Evolutionary conservation across 64 coral and sea anemone species (phyloP).

Genomic region (Stichodactyla helianthus): DNA sequence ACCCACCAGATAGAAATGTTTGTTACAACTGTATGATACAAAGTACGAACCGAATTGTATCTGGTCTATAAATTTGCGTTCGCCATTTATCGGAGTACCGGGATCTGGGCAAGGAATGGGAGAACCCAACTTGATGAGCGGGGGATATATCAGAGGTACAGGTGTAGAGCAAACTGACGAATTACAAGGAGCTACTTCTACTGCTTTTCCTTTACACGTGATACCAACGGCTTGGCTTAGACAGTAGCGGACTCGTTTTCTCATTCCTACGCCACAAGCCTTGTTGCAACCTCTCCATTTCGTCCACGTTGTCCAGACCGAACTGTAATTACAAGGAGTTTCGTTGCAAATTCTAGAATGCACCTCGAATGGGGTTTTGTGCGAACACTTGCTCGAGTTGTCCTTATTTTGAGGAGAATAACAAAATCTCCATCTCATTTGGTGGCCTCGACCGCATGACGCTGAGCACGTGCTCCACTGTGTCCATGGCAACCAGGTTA

Average conservation of each 20-base stretch:
- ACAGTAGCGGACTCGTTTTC: conserved; percentile 59
- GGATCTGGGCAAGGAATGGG: conserved; percentile 73
- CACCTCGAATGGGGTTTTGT: conserved; percentile 33
- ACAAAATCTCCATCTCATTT: conserved; percentile 64
- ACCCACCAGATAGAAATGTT: conserved; percentile 55
- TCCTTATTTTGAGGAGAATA: background rate
- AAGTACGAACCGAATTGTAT: conserved; percentile 59
- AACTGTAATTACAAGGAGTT: conserved; percentile 59
- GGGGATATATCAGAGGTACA: conserved; percentile 33
- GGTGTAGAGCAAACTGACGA: conserved; percentile 32
- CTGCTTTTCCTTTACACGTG: conserved; percentile 64
- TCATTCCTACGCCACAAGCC: conserved; percentile 51
- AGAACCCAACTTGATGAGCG: conserved; percentile 55
- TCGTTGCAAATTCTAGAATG: conserved; percentile 45
- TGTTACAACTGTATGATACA: conserved; percentile 62
- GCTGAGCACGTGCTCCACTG: conserved; percentile 74
- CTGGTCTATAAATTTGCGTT: conserved; percentile 67
- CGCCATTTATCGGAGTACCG: conserved; percentile 62
- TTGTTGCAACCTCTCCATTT: conserved; percentile 64
- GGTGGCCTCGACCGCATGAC: conserved; percentile 69
- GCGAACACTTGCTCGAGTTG: conserved; percentile 38
- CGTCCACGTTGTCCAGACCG: conserved; percentile 73
- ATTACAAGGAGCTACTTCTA: conserved; percentile 34
- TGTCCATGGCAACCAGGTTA: conserved; percentile 66
- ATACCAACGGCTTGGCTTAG: conserved; percentile 45